phyloP scores from a whole-genome alignment of 2,888 invertebrate genomes.

The Orthosia cruda region DNA sequence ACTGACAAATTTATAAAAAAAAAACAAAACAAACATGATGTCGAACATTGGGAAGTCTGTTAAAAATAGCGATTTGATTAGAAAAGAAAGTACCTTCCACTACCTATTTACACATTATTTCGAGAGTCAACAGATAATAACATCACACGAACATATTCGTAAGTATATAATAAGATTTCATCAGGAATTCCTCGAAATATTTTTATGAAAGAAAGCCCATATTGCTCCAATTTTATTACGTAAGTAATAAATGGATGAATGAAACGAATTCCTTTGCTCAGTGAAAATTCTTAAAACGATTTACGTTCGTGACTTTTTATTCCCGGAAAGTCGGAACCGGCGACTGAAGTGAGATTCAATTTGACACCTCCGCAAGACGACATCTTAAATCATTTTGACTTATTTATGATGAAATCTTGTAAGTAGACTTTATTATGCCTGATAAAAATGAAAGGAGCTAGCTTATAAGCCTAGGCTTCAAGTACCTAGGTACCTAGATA shows the following conservation, averaged over 20 bases:
- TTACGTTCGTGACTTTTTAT: background rate
- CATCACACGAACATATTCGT: no score
- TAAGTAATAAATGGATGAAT: conserved; percentile 14
- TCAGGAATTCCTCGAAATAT: background rate
- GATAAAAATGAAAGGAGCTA: no score
- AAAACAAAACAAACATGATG: no score
- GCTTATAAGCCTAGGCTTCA: no score
- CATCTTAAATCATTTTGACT: background rate
- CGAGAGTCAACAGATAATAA: no score
- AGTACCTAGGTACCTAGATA: no score
- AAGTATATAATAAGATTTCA: background rate
- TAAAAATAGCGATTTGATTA: background rate
- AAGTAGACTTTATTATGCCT: background rate
- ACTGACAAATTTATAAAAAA: no score
- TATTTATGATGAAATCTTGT: background rate
- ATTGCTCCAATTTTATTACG: background rate
- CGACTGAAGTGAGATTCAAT: conserved; percentile 16
- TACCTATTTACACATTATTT: background rate
- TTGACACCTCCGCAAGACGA: background rate
- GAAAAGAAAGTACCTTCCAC: background rate
- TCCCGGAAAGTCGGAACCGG: background rate
- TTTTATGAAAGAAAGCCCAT: conserved; percentile 1
- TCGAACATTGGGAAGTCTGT: no score
- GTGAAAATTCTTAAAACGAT: conserved; percentile 25
- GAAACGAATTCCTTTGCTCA: conserved; percentile 18